Percentiles rank a stretch among this genome's conserved stretches.
Evolutionary conservation across 2,113 vertebrate genomes (phyloP).

Genomic region (Aptenodytes patagonicus): DNA sequence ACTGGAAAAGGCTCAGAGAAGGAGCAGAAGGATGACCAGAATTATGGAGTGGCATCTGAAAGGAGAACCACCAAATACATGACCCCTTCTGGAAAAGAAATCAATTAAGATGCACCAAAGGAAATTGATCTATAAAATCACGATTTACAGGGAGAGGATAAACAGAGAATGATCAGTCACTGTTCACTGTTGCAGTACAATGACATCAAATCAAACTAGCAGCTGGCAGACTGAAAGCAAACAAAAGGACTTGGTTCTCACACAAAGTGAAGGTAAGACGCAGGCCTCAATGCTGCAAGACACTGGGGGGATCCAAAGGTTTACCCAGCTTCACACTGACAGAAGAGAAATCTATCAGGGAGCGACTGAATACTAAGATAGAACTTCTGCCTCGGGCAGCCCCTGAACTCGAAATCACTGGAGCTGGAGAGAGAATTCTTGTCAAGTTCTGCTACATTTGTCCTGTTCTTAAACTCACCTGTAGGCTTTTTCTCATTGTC

Average conservation of each 20-base stretch:
- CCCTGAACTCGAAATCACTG: background rate
- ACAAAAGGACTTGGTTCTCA: background rate
- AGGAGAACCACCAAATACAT: background rate
- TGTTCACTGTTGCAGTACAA: background rate
- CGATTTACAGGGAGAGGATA: background rate
- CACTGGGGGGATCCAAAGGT: background rate
- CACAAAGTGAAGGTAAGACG: background rate
- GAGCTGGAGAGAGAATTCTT: background rate
- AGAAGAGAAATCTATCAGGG: background rate
- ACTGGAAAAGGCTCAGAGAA: background rate
- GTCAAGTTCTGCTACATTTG: background rate
- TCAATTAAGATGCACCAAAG: background rate
- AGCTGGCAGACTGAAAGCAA: background rate
- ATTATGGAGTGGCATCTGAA: background rate
- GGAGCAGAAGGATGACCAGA: background rate
- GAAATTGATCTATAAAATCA: constrained; percentile 5
- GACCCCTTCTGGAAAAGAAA: background rate
- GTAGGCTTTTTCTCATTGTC: background rate
- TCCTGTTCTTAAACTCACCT: background rate
- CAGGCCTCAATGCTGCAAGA: background rate
- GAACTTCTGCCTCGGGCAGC: background rate
- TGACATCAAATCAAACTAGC: background rate
- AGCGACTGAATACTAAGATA: background rate
- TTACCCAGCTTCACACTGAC: background rate
- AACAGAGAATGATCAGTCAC: background rate